Conservation (phyloP, 2,888 invertebrate genomes). For the Heliconius cydno region DNA sequence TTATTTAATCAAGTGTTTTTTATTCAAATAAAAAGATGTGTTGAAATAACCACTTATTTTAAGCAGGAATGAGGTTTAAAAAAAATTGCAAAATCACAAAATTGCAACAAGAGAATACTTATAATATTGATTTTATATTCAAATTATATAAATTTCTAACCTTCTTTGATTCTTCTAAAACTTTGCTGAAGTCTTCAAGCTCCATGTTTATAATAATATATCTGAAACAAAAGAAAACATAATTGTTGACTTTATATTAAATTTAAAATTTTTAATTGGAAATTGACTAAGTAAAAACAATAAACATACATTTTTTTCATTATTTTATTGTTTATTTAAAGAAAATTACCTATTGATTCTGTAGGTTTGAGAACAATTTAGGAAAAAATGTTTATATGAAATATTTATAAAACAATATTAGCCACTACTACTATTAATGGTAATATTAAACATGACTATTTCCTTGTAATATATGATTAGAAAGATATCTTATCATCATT, state of each 20-base stretch:
- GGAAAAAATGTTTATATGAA: not conserved
- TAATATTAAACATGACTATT: not conserved
- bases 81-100: too few species aligned
- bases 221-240: constrained; percentile 39
- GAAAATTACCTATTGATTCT: not conserved
- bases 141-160: constrained; percentile 50
- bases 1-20: not conserved
- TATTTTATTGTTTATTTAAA: not conserved
- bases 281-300: not conserved
- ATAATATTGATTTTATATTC: not conserved
- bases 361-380: not conserved
- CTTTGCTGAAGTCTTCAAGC: constrained; percentile 59
- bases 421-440: not conserved
- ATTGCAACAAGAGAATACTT: not conserved
- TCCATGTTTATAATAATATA: constrained; percentile 52
- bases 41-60: not conserved
- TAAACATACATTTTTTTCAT: not conserved
- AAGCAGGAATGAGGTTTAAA: not conserved
- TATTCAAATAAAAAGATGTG: not conserved
- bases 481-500: not conserved
- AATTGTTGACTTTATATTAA: not conserved
- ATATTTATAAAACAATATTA: not conserved
- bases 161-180: constrained; percentile 66
- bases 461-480: not conserved
- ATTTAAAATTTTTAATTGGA: not conserved